Evolutionary conservation across 2,888 invertebrate species (phyloP).

Genomic region (Meteorus colon): DNA sequence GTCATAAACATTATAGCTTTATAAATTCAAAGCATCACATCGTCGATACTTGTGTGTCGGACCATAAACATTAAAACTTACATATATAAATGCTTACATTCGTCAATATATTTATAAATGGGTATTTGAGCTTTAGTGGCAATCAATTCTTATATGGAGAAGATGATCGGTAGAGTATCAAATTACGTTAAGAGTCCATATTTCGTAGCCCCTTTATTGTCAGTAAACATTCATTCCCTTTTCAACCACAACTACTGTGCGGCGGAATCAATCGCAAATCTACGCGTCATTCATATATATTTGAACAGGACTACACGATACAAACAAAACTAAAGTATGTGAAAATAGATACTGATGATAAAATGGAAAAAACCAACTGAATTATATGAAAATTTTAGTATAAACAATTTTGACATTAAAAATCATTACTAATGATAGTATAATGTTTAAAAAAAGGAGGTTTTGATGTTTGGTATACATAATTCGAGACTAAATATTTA

Average conservation of each 20-base stretch:
- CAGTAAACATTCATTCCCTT: slow-evolving; percentile 7
- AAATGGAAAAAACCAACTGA: neutral
- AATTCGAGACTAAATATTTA: slow-evolving; percentile 41
- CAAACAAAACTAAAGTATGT: neutral
- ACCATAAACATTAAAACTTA: neutral
- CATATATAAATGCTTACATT: neutral
- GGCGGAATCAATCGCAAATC: slow-evolving; percentile 23
- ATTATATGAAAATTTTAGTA: too few relatives aligned
- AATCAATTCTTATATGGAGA: neutral
- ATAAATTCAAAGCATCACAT: too few relatives aligned
- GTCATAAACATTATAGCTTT: neutral
- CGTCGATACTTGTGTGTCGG: too few relatives aligned
- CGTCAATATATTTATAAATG: neutral
- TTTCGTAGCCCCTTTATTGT: neutral
- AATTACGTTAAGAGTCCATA: slow-evolving; percentile 21
- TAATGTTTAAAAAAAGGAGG: neutral
- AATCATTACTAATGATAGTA: too few relatives aligned
- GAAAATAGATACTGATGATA: neutral
- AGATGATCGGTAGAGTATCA: neutral
- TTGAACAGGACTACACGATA: neutral
- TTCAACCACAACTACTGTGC: neutral
- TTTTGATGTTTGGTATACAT: slow-evolving; percentile 16
- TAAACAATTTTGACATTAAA: too few relatives aligned
- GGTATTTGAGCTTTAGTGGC: too few relatives aligned
- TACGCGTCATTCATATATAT: slow-evolving; percentile 1